These are phyloP conservation scores for Drosophila insularis DNA, from an alignment of 1,140 invertebrate species.

Conservation along the genomic window DNA sequence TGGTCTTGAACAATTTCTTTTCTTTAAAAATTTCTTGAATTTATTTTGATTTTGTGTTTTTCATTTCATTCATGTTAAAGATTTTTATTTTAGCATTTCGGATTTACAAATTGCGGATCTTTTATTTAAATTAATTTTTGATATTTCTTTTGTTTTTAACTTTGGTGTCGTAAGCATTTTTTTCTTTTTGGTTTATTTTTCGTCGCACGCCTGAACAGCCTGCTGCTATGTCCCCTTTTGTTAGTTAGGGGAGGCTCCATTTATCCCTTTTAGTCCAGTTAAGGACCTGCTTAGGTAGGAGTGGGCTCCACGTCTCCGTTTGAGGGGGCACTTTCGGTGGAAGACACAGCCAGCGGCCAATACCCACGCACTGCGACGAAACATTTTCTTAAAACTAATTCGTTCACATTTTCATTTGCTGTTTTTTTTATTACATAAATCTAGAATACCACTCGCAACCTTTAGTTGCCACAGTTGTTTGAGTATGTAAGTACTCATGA, in stretches of 20 bases:
- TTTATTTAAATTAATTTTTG: not conserved
- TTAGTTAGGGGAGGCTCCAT: not conserved
- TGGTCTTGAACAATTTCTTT: too few species aligned
- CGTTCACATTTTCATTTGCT: too few species aligned
- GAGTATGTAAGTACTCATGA: too few species aligned
- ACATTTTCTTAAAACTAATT: not conserved
- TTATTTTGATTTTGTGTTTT: too few species aligned
- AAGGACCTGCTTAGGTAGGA: not conserved
- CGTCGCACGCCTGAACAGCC: not conserved
- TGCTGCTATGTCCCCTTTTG: not conserved
- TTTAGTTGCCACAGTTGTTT: too few species aligned
- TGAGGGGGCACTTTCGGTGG: not conserved
- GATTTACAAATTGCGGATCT: not conserved
- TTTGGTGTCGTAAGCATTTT: not conserved
- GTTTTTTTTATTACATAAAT: too few species aligned
- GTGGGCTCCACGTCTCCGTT: not conserved
- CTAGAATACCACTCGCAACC: too few species aligned
- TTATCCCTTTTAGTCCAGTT: not conserved
- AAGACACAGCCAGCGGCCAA: not conserved
- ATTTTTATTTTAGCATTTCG: too few species aligned
- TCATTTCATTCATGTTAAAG: too few species aligned
- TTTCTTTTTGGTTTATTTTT: not conserved
- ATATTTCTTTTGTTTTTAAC: not conserved
- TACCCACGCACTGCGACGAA: not conserved
- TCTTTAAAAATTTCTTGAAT: too few species aligned